phyloP scores from a whole-genome alignment of 2,888 invertebrate genomes.

The Athalia circularis region DNA sequence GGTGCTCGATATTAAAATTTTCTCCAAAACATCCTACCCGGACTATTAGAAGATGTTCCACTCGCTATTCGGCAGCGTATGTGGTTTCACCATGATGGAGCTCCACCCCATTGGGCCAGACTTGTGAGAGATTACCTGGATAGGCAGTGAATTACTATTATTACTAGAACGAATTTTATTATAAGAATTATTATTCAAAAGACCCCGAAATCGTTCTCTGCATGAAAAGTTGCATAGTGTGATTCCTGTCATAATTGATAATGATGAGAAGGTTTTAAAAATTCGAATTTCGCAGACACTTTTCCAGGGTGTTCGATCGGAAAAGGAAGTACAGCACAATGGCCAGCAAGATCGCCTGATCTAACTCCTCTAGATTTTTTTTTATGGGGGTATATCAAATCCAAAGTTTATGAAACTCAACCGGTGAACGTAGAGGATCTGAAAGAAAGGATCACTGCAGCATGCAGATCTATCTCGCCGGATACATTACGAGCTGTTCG shows the following conservation, averaged over 20 bases:
- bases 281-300: constrained; percentile 9
- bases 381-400: neutral
- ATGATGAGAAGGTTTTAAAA: neutral
- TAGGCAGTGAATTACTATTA: neutral
- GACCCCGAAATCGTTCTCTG: too few relatives aligned
- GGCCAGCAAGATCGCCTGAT: constrained; percentile 17
- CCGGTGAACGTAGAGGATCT: constrained; percentile 13
- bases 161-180: neutral
- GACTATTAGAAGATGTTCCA: too few relatives aligned
- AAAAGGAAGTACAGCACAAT: constrained; percentile 1
- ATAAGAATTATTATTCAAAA: neutral
- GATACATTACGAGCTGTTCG: constrained; percentile 12
- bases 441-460: constrained; percentile 13
- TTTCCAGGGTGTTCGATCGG: constrained; percentile 1
- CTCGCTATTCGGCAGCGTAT: too few relatives aligned
- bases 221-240: constrained; percentile 4
- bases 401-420: constrained; percentile 8
- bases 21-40: too few relatives aligned
- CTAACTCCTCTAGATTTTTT: constrained; percentile 11
- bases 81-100: constrained; percentile 22
- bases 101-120: constrained; percentile 11
- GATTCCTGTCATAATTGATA: neutral
- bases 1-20: too few relatives aligned
- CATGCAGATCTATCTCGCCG: constrained; percentile 20
- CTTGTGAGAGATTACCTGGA: constrained; percentile 2